phyloP scores from a whole-genome alignment of 2,113 vertebrate species.

The Zosterops pallidus region DNA sequence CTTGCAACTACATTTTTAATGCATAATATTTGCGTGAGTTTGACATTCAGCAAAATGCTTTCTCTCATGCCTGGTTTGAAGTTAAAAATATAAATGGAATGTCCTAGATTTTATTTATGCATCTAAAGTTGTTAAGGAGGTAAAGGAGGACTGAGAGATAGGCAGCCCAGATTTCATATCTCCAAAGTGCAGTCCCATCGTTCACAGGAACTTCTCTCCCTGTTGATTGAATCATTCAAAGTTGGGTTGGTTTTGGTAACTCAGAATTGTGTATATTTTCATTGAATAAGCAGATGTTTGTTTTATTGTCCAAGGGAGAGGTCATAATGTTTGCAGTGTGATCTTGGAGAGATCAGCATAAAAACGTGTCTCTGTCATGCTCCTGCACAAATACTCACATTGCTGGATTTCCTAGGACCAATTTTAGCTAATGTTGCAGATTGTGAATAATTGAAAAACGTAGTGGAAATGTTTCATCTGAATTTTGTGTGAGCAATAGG shows the following conservation, averaged over 20 bases:
- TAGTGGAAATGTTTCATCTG: constrained; percentile 12
- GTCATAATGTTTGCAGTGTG: background rate
- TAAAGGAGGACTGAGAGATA: constrained; percentile 14
- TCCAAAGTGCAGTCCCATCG: background rate
- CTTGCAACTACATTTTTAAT: constrained; percentile 52
- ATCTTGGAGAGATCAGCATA: background rate
- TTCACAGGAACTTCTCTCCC: background rate
- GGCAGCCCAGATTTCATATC: constrained; percentile 4
- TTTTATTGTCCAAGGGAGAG: constrained; percentile 30
- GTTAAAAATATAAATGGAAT: constrained; percentile 32
- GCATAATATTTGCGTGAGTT: background rate
- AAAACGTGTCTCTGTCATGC: background rate
- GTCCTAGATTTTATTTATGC: constrained; percentile 60
- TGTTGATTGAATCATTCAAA: background rate
- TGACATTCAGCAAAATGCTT: constrained; percentile 35
- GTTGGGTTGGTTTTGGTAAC: background rate
- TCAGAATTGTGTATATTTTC: background rate
- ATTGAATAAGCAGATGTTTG: background rate
- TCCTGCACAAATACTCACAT: background rate
- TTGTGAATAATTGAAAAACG: constrained; percentile 11
- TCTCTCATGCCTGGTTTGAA: constrained; percentile 8
- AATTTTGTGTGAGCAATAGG: background rate
- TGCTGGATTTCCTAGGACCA: background rate
- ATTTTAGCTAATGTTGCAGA: constrained; percentile 34
- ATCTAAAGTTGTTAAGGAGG: constrained; percentile 32